A percentile compares a stretch with the other conserved stretches of the same genome.
phyloP scores from a whole-genome alignment of 2,797 vertebrate species.

The Scarus forsteni region DNA sequence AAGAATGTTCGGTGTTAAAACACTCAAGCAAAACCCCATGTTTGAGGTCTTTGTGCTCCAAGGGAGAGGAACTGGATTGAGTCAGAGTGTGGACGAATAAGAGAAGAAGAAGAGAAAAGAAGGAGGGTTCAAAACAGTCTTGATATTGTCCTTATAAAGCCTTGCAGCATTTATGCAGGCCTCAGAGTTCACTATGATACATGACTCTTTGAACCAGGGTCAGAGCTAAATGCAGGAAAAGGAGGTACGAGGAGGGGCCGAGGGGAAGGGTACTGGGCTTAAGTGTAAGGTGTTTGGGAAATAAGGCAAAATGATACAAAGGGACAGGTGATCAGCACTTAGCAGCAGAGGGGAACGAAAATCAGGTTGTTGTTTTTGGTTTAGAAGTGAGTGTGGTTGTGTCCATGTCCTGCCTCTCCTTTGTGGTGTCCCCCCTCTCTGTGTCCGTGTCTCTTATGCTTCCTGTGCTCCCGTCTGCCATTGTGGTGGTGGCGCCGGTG shows the following conservation, averaged over 20 bases:
- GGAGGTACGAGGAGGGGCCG: conserved; percentile 20
- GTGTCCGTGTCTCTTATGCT: conserved; percentile 88
- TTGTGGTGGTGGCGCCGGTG: conserved; percentile 91
- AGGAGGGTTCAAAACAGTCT: conserved; percentile 69
- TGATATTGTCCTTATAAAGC: conserved; percentile 76
- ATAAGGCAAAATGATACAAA: conserved; percentile 14
- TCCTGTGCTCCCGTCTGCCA: conserved; percentile 91
- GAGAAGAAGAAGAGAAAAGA: conserved; percentile 36
- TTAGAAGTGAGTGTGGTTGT: conserved; percentile 81
- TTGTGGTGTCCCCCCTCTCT: conserved; percentile 79
- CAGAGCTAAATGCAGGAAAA: conserved; percentile 34
- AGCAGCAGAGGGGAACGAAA: conserved; percentile 41
- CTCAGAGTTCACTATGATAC: conserved; percentile 69
- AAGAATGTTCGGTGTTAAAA: conserved; percentile 67
- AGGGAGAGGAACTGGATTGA: conserved; percentile 45
- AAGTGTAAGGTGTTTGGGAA: conserved; percentile 35
- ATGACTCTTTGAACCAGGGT: conserved; percentile 60
- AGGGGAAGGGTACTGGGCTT: conserved; percentile 31
- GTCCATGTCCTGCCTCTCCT: conserved; percentile 74
- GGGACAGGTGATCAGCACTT: conserved; percentile 59
- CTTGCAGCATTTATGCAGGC: conserved; percentile 62
- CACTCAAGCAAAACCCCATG: conserved; percentile 63
- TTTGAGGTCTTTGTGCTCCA: conserved; percentile 64
- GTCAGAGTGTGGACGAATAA: conserved; percentile 37
- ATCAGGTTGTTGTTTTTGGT: conserved; percentile 71